Evolutionary conservation across 2,113 vertebrate genomes (phyloP), one percentile per base, ranked within the genome.

Genomic region (Callithrix jacchus): DNA sequence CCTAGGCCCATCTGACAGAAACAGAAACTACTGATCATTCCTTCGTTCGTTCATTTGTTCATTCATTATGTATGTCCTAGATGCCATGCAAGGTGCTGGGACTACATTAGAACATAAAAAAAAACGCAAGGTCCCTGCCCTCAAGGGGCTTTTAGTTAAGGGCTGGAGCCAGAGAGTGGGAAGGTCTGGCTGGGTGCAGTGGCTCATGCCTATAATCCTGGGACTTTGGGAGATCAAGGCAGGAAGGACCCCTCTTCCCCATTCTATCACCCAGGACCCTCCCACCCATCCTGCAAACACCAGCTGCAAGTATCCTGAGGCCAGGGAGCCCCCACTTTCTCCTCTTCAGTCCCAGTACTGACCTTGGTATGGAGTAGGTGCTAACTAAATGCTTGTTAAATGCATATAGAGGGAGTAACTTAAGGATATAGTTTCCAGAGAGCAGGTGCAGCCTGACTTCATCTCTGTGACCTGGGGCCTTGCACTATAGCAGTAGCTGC

Each of bases 31-130:
- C 1, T 1, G 20, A 21, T n/a, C 47, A 9, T 7, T 61, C 0
- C 0, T 18, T 25, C 45, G 8, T 37, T 40, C 1, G 7, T 20
- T 35, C 10, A 1, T 68, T 35, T 12, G 2, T 66, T 35, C 64
- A 3, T 30, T 79, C 66, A 3, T 3, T 7, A 52, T 64, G 42
- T 18, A 8, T 14, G 7, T 64, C 35, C 61, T 25, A 32, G 58
- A 71, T 6, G 16, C 20, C 0, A 1, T 4, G 88, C 80, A 45
- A 85, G 37, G n/a, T 49, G 52, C 71, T 35, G 70, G 18, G 58
- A 40, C n/a, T 35, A 40, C 0, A 88, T 18, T 0, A 47, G 6
- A 47, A 11, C 9, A 16, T 35, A 10, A 18, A 23, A 58, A 18
- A 42, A 45, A 8, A 25, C 61, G 32, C 61, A 64, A 13, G 61